Percentiles rank a stretch among this genome's conserved stretches.
These are phyloP conservation scores for Microtus pennsylvanicus DNA, from an alignment of 2,113 vertebrate genomes.

Conservation along the genomic window DNA sequence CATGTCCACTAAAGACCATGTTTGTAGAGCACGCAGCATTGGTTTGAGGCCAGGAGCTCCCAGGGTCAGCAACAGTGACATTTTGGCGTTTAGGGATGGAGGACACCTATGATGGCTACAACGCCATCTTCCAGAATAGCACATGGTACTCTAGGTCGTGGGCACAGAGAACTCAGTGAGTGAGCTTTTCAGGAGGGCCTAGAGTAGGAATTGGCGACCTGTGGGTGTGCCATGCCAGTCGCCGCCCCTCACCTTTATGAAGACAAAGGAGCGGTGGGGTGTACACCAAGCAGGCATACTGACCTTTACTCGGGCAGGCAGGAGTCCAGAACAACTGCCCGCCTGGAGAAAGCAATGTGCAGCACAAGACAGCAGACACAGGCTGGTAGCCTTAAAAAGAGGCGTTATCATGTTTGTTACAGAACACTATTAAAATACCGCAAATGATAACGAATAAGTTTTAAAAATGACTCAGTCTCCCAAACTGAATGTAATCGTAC, in stretches of 20 bases:
- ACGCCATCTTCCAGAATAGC: background rate
- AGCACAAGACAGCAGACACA: background rate
- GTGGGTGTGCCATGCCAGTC: background rate
- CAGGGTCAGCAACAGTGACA: background rate
- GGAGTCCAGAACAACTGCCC: background rate
- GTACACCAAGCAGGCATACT: background rate
- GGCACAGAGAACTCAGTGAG: background rate
- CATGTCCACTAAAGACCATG: background rate
- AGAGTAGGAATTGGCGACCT: background rate
- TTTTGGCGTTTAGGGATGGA: background rate
- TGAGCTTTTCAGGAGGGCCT: background rate
- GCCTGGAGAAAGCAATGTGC: background rate
- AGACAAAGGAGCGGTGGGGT: background rate
- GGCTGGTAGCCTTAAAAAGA: background rate
- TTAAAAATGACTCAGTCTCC: constrained; percentile 12
- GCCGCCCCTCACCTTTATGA: fast-evolving
- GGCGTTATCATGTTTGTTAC: background rate
- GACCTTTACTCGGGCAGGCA: background rate
- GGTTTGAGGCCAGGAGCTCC: background rate
- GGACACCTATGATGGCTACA: background rate
- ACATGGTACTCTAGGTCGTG: too few relatives aligned
- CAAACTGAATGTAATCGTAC: constrained; percentile 40
- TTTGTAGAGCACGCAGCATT: background rate
- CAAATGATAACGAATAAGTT: background rate
- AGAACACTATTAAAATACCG: background rate